These are phyloP conservation scores for Apocrypta bakeri DNA, from an alignment of 1,140 invertebrate species.

Conservation along the genomic window DNA sequence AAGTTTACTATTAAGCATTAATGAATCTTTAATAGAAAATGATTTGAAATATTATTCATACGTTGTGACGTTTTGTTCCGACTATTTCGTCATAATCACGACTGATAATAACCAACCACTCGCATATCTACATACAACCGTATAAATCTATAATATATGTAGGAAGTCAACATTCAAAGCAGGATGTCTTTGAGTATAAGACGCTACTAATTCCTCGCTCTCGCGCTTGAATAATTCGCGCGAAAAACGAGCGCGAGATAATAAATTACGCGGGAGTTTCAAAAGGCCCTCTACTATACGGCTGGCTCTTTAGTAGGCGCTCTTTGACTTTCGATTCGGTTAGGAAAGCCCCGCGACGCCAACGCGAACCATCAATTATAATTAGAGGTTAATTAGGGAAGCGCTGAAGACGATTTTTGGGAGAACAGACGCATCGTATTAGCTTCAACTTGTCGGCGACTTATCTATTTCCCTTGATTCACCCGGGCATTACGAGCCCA, in stretches of 20 bases:
- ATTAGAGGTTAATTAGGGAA: slow-evolving; percentile 41
- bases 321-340: slow-evolving; percentile 38
- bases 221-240: slow-evolving; percentile 10
- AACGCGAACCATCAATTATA: slow-evolving; percentile 41
- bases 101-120: too few species aligned
- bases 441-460: slow-evolving; percentile 30
- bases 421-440: slow-evolving; percentile 4
- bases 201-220: too few species aligned
- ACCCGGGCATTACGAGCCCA: not conserved
- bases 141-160: too few species aligned
- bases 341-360: not conserved
- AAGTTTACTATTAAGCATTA: not conserved
- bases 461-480: slow-evolving; percentile 34
- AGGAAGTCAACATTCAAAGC: not conserved
- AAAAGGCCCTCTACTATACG: not conserved
- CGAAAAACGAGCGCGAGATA: not conserved
- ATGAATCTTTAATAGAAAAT: too few species aligned
- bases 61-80: not conserved
- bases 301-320: not conserved
- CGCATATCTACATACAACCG: too few species aligned
- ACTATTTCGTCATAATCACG: too few species aligned
- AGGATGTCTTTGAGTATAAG: not conserved
- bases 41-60: too few species aligned
- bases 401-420: slow-evolving; percentile 16
- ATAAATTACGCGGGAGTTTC: slow-evolving; percentile 34